phyloP scores from a whole-genome alignment of 2,797 vertebrate genomes.

The Centropyge bicolor region DNA sequence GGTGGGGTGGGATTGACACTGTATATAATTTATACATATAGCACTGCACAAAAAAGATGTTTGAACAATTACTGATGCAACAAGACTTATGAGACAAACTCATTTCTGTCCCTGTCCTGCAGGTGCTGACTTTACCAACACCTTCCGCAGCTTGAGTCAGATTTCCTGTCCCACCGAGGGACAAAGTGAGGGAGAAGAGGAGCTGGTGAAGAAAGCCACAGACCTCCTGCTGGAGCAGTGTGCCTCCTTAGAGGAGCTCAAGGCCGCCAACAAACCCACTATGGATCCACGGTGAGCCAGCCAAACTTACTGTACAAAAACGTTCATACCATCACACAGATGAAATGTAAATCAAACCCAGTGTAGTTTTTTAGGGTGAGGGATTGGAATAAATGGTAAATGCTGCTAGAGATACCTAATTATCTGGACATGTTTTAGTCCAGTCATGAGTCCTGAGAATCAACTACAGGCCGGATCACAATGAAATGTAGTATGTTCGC shows the following conservation, averaged over 20 bases:
- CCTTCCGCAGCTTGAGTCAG: slow-evolving; percentile 90
- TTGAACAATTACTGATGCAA: not conserved
- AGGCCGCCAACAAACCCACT: slow-evolving; percentile 89
- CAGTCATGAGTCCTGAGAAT: not conserved
- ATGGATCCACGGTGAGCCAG: slow-evolving; percentile 93
- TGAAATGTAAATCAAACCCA: too few relatives aligned
- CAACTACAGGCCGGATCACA: not conserved
- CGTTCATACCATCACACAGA: not conserved
- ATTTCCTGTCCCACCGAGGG: slow-evolving; percentile 81
- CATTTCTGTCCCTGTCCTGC: not conserved
- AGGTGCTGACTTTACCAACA: slow-evolving; percentile 98
- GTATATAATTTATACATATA: not conserved
- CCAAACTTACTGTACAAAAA: too few relatives aligned
- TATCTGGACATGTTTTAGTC: not conserved
- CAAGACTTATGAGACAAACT: not conserved
- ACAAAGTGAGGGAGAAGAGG: slow-evolving; percentile 65
- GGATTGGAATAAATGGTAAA: not conserved
- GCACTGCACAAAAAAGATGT: not conserved
- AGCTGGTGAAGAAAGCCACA: slow-evolving; percentile 61
- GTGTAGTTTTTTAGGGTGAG: not conserved
- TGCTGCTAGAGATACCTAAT: not conserved
- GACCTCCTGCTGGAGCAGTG: slow-evolving; percentile 90
- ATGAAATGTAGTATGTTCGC: too few relatives aligned
- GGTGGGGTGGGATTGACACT: slow-evolving; percentile 78
- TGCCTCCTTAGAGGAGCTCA: slow-evolving; percentile 92